Evolutionary conservation across 2,113 vertebrate genomes (phyloP).

Genomic region (Microcebus griseorufus): DNA sequence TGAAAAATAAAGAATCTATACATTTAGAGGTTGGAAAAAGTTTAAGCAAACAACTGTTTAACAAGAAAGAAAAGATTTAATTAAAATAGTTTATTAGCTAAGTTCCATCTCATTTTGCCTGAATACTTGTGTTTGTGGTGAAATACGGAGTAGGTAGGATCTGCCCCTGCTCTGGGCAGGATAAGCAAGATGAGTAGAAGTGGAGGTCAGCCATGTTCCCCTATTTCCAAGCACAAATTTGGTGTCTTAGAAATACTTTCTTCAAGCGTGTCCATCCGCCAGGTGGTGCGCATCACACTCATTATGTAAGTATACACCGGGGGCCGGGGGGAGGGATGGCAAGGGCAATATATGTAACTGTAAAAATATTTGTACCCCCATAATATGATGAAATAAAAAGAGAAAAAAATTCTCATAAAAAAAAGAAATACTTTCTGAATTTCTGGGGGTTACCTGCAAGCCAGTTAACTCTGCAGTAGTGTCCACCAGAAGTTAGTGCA

Average conservation of each 20-base stretch:
- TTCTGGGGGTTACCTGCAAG: not conserved
- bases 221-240: not conserved
- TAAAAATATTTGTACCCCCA: too few relatives aligned
- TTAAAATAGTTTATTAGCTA: not conserved
- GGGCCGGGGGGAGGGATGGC: too few relatives aligned
- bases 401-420: too few relatives aligned
- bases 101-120: not conserved
- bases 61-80: not conserved
- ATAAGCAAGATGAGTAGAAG: not conserved
- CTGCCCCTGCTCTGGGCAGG: not conserved
- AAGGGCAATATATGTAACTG: too few relatives aligned
- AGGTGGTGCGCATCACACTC: too few relatives aligned
- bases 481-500: not conserved
- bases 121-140: not conserved
- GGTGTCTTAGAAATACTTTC: not conserved
- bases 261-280: too few relatives aligned
- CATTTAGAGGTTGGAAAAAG: not conserved
- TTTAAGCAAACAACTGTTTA: not conserved
- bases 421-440: not conserved
- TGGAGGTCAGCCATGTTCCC: not conserved
- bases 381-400: too few relatives aligned
- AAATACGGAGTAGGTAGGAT: not conserved
- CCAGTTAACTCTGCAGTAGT: not conserved
- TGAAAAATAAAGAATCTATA: not conserved
- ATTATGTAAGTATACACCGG: too few relatives aligned